Evolutionary conservation across 2,888 invertebrate species (phyloP).

Genomic region (Leptopilina myrica): DNA sequence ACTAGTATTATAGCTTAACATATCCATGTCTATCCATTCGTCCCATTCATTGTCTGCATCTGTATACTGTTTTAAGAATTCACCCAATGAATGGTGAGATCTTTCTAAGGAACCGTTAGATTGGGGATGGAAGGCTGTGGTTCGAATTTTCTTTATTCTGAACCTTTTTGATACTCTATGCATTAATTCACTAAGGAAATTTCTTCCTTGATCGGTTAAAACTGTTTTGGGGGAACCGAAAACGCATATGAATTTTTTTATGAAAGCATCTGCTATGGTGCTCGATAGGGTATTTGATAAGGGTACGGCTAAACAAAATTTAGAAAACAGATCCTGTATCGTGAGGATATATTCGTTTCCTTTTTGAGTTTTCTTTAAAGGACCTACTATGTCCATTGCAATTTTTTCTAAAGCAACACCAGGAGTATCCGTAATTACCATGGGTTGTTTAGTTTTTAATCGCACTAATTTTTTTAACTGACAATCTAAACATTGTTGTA

Average conservation of each 20-base stretch:
- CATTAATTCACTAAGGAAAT: slow-evolving; percentile 38
- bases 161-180: slow-evolving; percentile 1
- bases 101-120: slow-evolving; percentile 48
- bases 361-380: neutral
- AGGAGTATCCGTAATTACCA: no score
- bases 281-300: slow-evolving; percentile 10
- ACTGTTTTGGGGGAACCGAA: slow-evolving; percentile 52
- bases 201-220: slow-evolving; percentile 40
- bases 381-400: neutral
- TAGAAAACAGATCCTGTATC: neutral
- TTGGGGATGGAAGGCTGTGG: slow-evolving; percentile 43
- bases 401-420: no score
- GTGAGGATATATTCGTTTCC: neutral
- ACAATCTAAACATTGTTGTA: slow-evolving; percentile 48
- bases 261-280: slow-evolving; percentile 53
- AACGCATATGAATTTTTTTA: slow-evolving; percentile 53
- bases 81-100: slow-evolving; percentile 40
- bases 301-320: neutral
- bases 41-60: no score
- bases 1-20: no score
- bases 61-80: no score
- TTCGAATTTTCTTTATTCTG: slow-evolving; percentile 41
- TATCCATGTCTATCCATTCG: no score
- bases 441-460: no score
- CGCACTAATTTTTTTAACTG: slow-evolving; percentile 50